Conservation (phyloP, 2,888 invertebrate genomes). For the Aphodius sticticus region DNA sequence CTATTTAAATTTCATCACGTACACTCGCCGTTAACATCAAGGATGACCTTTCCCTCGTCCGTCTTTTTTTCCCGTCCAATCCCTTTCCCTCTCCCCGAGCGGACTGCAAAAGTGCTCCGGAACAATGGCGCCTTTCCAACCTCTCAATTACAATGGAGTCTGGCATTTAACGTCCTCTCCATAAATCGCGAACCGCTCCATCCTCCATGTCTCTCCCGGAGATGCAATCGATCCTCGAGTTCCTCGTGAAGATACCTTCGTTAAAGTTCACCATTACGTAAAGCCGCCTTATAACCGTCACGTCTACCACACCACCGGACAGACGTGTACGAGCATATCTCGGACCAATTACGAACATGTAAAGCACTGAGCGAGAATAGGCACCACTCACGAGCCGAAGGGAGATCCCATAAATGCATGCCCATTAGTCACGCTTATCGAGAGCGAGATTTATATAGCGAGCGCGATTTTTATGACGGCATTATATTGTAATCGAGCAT, state of each 20-base stretch:
- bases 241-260: background rate
- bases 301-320: background rate
- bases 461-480: background rate
- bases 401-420: background rate
- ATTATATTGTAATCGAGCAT: background rate
- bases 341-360: background rate
- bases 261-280: constrained; percentile 4
- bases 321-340: background rate
- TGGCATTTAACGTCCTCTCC: background rate
- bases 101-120: background rate
- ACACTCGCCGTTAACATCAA: background rate
- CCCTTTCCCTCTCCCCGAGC: background rate
- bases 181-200: background rate
- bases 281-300: background rate
- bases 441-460: background rate
- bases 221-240: background rate
- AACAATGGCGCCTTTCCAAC: background rate
- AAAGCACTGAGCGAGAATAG: background rate
- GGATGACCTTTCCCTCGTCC: background rate
- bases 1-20: background rate
- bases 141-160: background rate
- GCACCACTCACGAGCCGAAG: background rate
- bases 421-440: background rate
- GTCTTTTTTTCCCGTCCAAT: background rate
- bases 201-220: background rate